Evolutionary conservation across 2,113 vertebrate genomes (phyloP).

Genomic region (Aptenodytes patagonicus): DNA sequence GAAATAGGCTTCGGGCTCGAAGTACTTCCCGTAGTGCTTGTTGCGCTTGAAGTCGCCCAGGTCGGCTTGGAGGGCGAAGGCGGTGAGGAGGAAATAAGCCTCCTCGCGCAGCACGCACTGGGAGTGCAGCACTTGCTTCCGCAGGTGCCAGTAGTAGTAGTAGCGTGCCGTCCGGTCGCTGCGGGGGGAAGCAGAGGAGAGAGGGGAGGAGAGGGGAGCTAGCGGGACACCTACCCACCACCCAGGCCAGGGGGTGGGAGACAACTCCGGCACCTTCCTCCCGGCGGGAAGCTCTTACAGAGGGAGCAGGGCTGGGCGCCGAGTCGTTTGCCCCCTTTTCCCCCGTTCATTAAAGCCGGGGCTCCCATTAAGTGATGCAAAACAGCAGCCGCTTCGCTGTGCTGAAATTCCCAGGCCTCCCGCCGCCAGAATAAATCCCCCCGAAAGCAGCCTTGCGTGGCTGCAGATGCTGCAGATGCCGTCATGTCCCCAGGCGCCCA

Average conservation of each 20-base stretch:
- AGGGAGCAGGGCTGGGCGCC: neutral
- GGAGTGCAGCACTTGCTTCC: constrained; percentile 94
- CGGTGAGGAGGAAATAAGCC: constrained; percentile 95
- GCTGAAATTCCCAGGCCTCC: neutral
- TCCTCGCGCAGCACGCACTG: constrained; percentile 92
- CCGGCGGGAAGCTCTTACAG: accelerated
- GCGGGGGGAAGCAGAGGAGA: neutral
- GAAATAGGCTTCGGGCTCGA: constrained; percentile 96
- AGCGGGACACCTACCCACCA: neutral
- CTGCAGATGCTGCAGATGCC: neutral
- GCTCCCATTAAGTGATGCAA: neutral
- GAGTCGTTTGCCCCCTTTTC: neutral
- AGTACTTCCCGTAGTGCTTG: constrained; percentile 96
- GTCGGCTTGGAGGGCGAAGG: constrained; percentile 96
- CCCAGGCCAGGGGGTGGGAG: neutral
- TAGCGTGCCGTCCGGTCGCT: constrained; percentile 92
- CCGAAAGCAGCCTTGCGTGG: accelerated
- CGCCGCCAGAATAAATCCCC: accelerated
- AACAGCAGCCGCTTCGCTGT: accelerated
- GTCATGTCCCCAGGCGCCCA: accelerated
- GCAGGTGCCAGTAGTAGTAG: constrained; percentile 98
- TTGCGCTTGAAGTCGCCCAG: constrained; percentile 96
- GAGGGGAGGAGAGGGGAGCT: neutral
- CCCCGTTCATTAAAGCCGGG: accelerated
- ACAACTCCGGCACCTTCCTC: neutral